Percentiles rank a stretch among this genome's conserved stretches.
Conservation (phyloP, 2,888 invertebrate genomes). For the Podabrus alpinus region DNA sequence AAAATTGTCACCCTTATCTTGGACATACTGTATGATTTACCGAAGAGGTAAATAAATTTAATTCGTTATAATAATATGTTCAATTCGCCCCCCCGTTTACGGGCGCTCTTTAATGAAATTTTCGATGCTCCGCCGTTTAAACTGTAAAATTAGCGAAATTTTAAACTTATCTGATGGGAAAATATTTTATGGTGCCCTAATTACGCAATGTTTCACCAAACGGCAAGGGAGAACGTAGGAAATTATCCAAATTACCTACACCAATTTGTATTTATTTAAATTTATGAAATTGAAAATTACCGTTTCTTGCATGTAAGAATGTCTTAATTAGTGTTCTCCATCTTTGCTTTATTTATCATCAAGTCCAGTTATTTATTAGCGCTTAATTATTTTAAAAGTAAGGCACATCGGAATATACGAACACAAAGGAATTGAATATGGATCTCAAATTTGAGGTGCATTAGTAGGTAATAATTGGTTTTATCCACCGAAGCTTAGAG, state of each 20-base stretch:
- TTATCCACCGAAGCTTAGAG: neutral
- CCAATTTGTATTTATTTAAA: neutral
- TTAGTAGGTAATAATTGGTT: neutral
- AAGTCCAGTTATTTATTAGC: neutral
- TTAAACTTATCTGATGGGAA: neutral
- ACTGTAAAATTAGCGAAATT: neutral
- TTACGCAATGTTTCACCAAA: neutral
- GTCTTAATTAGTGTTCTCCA: neutral
- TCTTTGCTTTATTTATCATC: neutral
- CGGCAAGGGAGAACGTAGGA: neutral
- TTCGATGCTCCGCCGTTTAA: neutral
- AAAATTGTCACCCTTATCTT: no score
- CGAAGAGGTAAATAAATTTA: neutral
- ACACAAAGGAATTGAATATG: neutral
- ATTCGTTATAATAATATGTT: neutral
- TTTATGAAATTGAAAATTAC: neutral
- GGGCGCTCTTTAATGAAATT: neutral
- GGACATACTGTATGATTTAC: neutral
- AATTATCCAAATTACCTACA: neutral
- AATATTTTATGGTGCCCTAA: neutral
- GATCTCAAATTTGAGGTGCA: neutral
- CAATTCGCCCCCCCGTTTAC: neutral
- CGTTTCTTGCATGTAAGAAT: neutral
- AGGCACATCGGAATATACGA: neutral
- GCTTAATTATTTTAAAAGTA: neutral